Evolutionary conservation across 2,888 invertebrate species (phyloP), one percentile per base, ranked within the genome.

Genomic region (Caenorhabditis sulstoni): DNA sequence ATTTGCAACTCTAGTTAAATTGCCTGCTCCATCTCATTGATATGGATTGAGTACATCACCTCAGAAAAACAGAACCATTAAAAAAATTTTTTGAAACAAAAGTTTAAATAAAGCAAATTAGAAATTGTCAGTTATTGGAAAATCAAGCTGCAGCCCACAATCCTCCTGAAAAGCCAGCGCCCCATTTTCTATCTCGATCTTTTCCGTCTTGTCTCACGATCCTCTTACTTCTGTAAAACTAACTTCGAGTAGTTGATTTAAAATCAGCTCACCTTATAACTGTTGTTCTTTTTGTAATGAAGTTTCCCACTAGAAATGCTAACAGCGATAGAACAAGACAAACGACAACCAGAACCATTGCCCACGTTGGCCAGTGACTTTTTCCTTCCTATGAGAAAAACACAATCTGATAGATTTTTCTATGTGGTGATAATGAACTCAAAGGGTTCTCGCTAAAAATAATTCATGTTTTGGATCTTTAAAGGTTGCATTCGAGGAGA

Each of bases 81-180:
- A n/a, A n/a, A n/a, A n/a, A n/a, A n/a, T n/a, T n/a, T n/a, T n/a
- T n/a, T n/a, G n/a, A n/a, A n/a, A n/a, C n/a, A n/a, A n/a, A n/a
- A n/a, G n/a, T n/a, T n/a, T n/a, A n/a, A n/a, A n/a, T n/a, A n/a
- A n/a, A n/a, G n/a, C n/a, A n/a, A n/a, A n/a, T n/a, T n/a, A n/a
- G n/a, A n/a, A n/a, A n/a, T n/a, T n/a, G n/a, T n/a, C n/a, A n/a
- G n/a, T n/a, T n/a, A n/a, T n/a, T n/a, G n/a, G n/a, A 29, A 29
- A 5, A 29, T 81, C 50, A 85, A 8, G 83, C 83, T 20, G 85
- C 85, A 0, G 83, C 85, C 85, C 85, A 85, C 57, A 85, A 62
- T 59, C 85, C 85, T 14, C 85, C 85, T 1, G 85, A 85, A 75
- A 85, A 85, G 22, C 85, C 85, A 11, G 85, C 85, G 49, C 85